These are phyloP conservation scores for Blennius ocellaris DNA, from an alignment of 2,113 vertebrate species.

Conservation along the genomic window DNA sequence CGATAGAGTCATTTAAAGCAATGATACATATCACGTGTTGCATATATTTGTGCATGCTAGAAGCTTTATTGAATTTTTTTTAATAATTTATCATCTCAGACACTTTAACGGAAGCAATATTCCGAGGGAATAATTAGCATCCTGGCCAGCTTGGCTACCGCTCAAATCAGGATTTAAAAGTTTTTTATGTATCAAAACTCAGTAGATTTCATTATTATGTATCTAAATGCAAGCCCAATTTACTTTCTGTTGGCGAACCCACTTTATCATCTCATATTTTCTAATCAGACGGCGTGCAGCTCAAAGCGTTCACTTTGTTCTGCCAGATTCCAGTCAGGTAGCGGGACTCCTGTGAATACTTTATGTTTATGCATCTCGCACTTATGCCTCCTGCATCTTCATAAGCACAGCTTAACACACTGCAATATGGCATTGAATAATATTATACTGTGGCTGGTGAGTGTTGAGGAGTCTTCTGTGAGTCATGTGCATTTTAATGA, in stretches of 20 bases:
- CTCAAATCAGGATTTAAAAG: background rate
- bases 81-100: no score
- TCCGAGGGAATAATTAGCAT: no score
- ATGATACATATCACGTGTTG: no score
- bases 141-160: no score
- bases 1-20: no score
- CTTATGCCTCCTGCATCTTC: slow-evolving; percentile 29
- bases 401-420: slow-evolving; percentile 31
- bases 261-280: slow-evolving; percentile 5
- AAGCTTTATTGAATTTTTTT: no score
- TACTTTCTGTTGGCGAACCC: background rate
- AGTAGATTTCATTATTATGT: no score
- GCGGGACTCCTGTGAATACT: slow-evolving; percentile 29
- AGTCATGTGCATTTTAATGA: slow-evolving; percentile 41
- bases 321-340: slow-evolving; percentile 16
- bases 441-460: slow-evolving; percentile 1
- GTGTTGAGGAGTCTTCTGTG: slow-evolving; percentile 32
- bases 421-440: slow-evolving; percentile 42
- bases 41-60: no score
- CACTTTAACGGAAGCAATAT: no score
- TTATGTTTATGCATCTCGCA: slow-evolving; percentile 36
- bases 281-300: background rate
- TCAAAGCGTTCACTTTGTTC: slow-evolving; percentile 8
- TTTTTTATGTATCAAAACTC: no score
- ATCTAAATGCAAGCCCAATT: background rate